Percentiles rank a stretch among this genome's conserved stretches.
phyloP scores from a whole-genome alignment of 2,888 invertebrate genomes.

The Opisthograptis luteolata region DNA sequence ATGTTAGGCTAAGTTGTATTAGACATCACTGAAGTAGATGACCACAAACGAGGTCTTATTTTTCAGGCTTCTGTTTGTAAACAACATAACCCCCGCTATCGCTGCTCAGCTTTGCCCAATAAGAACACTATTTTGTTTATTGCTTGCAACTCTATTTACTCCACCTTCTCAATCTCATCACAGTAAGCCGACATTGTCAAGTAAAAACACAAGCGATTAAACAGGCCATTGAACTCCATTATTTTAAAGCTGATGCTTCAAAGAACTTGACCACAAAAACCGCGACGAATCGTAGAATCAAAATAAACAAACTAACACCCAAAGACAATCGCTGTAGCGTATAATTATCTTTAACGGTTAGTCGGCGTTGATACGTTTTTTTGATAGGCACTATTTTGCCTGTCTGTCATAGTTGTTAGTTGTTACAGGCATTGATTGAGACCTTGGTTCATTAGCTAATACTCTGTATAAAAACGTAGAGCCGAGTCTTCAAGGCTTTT shows the following conservation, averaged over 20 bases:
- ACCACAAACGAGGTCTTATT: background rate
- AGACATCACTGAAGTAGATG: background rate
- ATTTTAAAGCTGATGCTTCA: slow-evolving; percentile 19
- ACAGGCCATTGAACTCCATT: slow-evolving; percentile 33
- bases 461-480: too few relatives aligned
- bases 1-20: too few relatives aligned
- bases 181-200: slow-evolving; percentile 17
- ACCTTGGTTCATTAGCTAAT: background rate
- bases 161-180: slow-evolving; percentile 5
- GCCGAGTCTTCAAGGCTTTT: too few relatives aligned
- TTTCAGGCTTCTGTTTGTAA: slow-evolving; percentile 4
- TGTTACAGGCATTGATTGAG: slow-evolving; percentile 1
- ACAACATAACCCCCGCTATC: slow-evolving; percentile 4
- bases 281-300: slow-evolving; percentile 23
- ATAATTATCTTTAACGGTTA: slow-evolving; percentile 42
- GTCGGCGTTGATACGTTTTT: slow-evolving; percentile 16
- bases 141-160: slow-evolving; percentile 15
- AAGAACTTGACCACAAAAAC: slow-evolving; percentile 27
- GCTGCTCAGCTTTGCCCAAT: background rate
- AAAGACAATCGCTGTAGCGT: slow-evolving; percentile 38
- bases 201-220: slow-evolving; percentile 26
- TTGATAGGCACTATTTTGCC: slow-evolving; percentile 8
- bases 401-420: slow-evolving; percentile 1
- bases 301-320: slow-evolving; percentile 32
- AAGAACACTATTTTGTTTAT: slow-evolving; percentile 7